phyloP scores from a whole-genome alignment of 1,140 invertebrate species.

The Leguminivora glycinivorella region DNA sequence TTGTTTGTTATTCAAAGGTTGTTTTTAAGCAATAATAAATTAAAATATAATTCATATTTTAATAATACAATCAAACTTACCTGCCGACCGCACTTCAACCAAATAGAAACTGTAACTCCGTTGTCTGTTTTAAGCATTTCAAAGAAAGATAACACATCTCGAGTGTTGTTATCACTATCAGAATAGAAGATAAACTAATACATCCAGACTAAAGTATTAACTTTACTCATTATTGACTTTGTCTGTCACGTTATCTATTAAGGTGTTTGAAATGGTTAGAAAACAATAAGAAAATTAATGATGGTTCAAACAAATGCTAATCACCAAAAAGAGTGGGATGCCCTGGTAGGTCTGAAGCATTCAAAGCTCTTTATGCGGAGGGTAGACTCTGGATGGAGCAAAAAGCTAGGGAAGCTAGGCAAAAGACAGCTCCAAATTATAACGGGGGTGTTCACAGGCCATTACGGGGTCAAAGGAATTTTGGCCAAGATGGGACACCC shows the following conservation, averaged over 20 bases:
- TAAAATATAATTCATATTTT: neutral
- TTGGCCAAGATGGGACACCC: no score
- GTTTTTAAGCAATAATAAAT: neutral
- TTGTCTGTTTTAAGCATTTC: conserved; percentile 20
- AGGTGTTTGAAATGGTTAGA: neutral
- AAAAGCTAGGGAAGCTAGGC: no score
- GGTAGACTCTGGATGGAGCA: no score
- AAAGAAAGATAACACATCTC: conserved; percentile 18
- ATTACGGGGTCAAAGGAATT: no score
- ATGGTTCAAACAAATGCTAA: no score
- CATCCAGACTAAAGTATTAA: conserved; percentile 24
- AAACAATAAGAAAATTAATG: no score
- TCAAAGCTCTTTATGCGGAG: no score
- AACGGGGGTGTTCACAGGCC: no score
- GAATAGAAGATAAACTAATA: conserved; percentile 21
- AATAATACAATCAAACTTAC: neutral
- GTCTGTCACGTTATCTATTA: conserved; percentile 7
- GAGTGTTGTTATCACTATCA: conserved; percentile 26
- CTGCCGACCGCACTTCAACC: neutral
- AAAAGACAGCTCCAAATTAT: no score
- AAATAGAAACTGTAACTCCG: conserved; percentile 5
- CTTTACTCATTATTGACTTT: conserved; percentile 13
- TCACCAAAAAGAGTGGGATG: no score
- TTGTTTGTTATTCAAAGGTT: no score
- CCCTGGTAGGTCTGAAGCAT: no score